phyloP scores from a whole-genome alignment of 2,113 vertebrate genomes.

The Suncus etruscus region DNA sequence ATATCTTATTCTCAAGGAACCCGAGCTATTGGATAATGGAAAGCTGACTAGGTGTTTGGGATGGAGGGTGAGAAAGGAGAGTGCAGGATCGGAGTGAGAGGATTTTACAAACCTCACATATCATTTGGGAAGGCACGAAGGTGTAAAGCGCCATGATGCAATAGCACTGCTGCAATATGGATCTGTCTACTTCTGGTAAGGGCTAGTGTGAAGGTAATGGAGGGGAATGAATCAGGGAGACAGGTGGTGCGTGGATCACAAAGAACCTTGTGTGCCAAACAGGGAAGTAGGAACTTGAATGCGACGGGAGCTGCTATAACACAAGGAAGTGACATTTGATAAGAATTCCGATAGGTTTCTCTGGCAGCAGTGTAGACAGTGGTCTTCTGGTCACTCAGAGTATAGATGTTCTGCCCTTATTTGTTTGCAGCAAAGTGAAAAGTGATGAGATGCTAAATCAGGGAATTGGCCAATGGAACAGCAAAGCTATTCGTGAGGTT shows the following conservation, averaged over 20 bases:
- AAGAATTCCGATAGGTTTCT: slow-evolving; percentile 42
- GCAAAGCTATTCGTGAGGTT: neutral
- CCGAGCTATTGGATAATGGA: neutral
- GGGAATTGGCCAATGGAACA: neutral
- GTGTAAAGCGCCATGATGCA: neutral
- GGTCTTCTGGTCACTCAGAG: neutral
- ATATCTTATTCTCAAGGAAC: neutral
- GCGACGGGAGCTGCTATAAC: neutral
- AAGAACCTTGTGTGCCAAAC: neutral
- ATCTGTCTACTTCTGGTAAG: neutral
- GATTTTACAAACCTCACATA: neutral
- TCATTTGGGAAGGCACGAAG: neutral
- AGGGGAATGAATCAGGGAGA: slow-evolving; percentile 32
- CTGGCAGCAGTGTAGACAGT: slow-evolving; percentile 19
- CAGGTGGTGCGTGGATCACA: slow-evolving; percentile 23
- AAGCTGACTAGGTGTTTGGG: neutral
- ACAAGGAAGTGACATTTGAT: slow-evolving; percentile 30
- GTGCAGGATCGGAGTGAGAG: neutral
- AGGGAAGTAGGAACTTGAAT: slow-evolving; percentile 15
- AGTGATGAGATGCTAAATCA: neutral
- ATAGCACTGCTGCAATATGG: neutral
- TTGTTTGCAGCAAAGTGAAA: slow-evolving; percentile 6
- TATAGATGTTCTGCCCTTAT: neutral
- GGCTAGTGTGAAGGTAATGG: slow-evolving; percentile 48
- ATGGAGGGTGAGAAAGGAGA: neutral